These are phyloP conservation scores for Drosophila melanosoma DNA, from an alignment of 2,888 invertebrate species.

Conservation along the genomic window DNA sequence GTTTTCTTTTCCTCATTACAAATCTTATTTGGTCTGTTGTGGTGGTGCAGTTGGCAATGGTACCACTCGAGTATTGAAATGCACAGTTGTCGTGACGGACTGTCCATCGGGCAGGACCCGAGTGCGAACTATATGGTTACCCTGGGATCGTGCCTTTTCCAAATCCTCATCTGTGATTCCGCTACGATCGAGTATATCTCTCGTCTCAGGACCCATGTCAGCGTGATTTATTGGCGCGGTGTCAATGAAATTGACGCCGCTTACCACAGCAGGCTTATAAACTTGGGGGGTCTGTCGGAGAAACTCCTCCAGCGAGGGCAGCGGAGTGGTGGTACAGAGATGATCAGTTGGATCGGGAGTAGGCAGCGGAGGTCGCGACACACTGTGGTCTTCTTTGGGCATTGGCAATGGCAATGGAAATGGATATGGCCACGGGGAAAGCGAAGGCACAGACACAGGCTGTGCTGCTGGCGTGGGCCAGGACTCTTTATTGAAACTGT, in stretches of 20 bases:
- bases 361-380: conserved; percentile 28
- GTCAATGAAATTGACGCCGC: no score
- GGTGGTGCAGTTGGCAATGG: conserved; percentile 7
- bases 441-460: conserved; percentile 2
- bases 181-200: conserved; percentile 48
- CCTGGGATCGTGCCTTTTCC: conserved; percentile 36
- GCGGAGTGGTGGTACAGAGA: conserved; percentile 9
- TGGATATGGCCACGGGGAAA: background rate
- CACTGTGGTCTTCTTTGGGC: background rate
- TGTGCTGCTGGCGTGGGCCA: conserved; percentile 9
- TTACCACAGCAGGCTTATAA: conserved; percentile 45
- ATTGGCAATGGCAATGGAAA: no score
- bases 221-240: conserved; percentile 14
- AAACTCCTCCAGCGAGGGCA: no score
- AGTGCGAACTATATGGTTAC: conserved; percentile 46
- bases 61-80: conserved; percentile 26
- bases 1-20: background rate
- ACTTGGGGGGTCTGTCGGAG: conserved; percentile 3
- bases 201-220: conserved; percentile 50
- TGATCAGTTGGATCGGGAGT: conserved; percentile 16
- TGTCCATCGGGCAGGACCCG: conserved; percentile 66
- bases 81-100: conserved; percentile 55
- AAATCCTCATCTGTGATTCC: conserved; percentile 70
- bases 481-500: background rate
- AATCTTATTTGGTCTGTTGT: conserved; percentile 17